phyloP scores from a whole-genome alignment of 2,888 invertebrate species.

The Dichetophora obliterata region DNA sequence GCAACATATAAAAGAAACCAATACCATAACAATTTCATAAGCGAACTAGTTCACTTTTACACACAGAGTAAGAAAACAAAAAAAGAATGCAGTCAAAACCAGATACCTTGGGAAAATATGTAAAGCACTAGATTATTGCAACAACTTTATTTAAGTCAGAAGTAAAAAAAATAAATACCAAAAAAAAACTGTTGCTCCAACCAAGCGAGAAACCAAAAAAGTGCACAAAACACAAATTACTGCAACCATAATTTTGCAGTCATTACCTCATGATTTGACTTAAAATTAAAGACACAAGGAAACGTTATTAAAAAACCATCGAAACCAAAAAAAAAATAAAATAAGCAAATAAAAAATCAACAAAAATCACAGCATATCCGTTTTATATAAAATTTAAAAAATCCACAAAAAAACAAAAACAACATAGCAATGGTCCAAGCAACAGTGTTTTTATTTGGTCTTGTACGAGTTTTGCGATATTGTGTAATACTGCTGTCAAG shows the following conservation, averaged over 20 bases:
- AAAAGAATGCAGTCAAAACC: conserved; percentile 9
- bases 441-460: background rate
- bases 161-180: background rate
- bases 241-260: conserved; percentile 23
- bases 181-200: conserved; percentile 12
- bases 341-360: background rate
- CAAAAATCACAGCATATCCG: background rate
- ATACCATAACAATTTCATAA: no score
- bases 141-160: background rate
- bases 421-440: background rate
- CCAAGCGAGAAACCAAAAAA: conserved; percentile 23
- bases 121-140: background rate
- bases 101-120: conserved; percentile 32
- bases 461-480: background rate
- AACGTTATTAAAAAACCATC: conserved; percentile 13
- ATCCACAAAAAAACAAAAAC: background rate
- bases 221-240: conserved; percentile 15
- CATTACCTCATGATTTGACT: conserved; percentile 8
- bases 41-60: background rate
- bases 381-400: background rate
- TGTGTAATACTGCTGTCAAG: conserved; percentile 12
- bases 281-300: conserved; percentile 21
- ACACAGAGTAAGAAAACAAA: background rate
- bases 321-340: background rate
- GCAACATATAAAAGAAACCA: no score